Evolutionary conservation across 2,113 vertebrate species (phyloP).

Genomic region (Columba janthina): DNA sequence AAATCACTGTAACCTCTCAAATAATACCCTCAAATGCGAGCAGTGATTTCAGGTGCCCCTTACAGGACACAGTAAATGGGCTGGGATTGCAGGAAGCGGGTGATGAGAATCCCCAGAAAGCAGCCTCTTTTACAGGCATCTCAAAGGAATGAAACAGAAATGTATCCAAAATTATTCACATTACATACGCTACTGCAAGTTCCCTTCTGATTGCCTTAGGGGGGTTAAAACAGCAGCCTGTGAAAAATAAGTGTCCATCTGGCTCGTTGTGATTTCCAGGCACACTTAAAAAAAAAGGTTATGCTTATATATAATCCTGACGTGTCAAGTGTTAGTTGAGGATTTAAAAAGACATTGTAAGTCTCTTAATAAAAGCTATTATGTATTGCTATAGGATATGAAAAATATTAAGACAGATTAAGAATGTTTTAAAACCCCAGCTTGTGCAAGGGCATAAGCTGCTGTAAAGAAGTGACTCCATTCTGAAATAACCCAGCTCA

Average conservation of each 20-base stretch:
- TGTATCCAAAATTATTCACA: conserved; percentile 50
- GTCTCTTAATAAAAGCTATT: conserved; percentile 28
- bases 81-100: conserved; percentile 5
- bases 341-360: conserved; percentile 21
- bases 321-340: background rate
- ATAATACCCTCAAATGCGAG: background rate
- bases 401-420: conserved; percentile 22
- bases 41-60: conserved; percentile 41
- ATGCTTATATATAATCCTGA: conserved; percentile 11
- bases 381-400: background rate
- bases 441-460: background rate
- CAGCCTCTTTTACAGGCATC: background rate
- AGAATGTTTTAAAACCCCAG: background rate
- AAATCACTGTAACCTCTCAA: background rate
- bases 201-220: conserved; percentile 23
- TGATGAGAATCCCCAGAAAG: background rate
- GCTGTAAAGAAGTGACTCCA: background rate
- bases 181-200: background rate
- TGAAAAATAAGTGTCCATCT: conserved; percentile 16
- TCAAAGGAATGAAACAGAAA: conserved; percentile 35
- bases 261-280: background rate
- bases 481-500: background rate
- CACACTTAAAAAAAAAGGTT: background rate
- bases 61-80: conserved; percentile 18
- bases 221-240: conserved; percentile 16